Percentiles rank a stretch among this genome's conserved stretches.
Evolutionary conservation across 2,888 invertebrate species (phyloP).

Genomic region (Adela reaumurella): DNA sequence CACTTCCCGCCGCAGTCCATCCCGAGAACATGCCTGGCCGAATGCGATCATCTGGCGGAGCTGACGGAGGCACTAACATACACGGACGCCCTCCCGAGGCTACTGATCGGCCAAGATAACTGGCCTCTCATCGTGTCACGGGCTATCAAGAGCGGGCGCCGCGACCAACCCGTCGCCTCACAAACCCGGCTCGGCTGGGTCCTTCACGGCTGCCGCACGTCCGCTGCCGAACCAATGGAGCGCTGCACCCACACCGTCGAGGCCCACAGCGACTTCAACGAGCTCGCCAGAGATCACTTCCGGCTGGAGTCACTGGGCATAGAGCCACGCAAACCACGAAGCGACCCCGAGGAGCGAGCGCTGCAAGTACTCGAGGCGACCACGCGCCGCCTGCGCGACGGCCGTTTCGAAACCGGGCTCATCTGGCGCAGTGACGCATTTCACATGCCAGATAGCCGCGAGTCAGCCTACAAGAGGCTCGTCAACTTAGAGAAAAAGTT

Average conservation of each 20-base stretch:
- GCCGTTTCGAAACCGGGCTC: background rate
- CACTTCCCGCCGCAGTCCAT: too few species aligned
- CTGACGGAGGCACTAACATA: background rate
- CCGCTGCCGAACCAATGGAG: too few species aligned
- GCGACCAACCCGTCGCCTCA: constrained; percentile 7
- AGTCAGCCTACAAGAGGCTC: background rate
- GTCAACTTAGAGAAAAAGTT: background rate
- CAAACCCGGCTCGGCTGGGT: background rate
- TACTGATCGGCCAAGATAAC: constrained; percentile 9
- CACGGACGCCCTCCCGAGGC: constrained; percentile 1
- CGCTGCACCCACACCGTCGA: too few species aligned
- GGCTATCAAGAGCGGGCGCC: constrained; percentile 4
- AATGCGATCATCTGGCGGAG: background rate
- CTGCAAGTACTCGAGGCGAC: background rate
- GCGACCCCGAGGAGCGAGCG: too few species aligned
- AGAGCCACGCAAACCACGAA: too few species aligned
- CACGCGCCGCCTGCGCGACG: background rate
- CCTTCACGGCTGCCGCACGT: background rate
- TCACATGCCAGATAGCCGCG: background rate
- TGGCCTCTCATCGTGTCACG: constrained; percentile 4
- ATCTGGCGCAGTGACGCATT: background rate
- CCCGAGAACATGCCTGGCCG: too few species aligned
- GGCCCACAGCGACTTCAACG: too few species aligned
- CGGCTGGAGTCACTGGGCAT: too few species aligned
- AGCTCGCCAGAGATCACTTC: too few species aligned